Percentiles rank a stretch among this genome's conserved stretches.
Conservation (phyloP, 2,113 vertebrate species). For the Microcebus griseorufus region DNA sequence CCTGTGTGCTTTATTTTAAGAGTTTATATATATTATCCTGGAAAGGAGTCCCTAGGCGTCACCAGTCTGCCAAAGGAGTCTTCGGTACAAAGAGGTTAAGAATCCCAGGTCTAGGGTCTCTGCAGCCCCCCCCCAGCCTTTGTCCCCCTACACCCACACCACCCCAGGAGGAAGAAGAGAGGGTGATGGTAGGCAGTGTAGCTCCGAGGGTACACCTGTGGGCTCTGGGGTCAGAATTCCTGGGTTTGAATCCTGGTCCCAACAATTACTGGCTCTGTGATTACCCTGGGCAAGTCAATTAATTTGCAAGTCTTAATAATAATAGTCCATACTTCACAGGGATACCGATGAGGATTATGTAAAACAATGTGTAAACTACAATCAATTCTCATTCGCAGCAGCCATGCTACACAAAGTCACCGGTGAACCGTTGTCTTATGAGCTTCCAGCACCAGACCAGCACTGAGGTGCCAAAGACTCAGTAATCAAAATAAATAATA, state of each 20-base stretch:
- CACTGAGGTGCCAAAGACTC: not conserved
- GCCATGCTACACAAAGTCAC: not conserved
- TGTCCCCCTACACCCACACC: not conserved
- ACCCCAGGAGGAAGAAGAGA: not conserved
- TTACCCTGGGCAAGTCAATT: not conserved
- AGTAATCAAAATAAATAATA: not conserved
- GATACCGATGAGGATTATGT: too few relatives aligned
- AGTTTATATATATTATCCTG: not conserved
- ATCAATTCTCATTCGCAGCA: not conserved
- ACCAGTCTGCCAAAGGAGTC: not conserved
- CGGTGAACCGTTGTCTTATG: fast-evolving
- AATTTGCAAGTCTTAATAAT: not conserved
- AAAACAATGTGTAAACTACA: not conserved
- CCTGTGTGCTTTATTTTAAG: not conserved
- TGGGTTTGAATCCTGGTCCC: not conserved
- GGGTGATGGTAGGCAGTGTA: fast-evolving
- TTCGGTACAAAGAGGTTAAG: not conserved
- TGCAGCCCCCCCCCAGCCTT: not conserved
- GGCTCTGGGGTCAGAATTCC: not conserved
- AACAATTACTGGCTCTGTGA: not conserved
- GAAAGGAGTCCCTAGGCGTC: not conserved
- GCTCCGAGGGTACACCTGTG: fast-evolving
- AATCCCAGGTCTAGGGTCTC: too few relatives aligned
- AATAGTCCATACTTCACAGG: not conserved
- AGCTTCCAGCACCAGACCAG: not conserved